Conservation (phyloP, 2,797 vertebrate genomes). For the Enteromius paludinosus region DNA sequence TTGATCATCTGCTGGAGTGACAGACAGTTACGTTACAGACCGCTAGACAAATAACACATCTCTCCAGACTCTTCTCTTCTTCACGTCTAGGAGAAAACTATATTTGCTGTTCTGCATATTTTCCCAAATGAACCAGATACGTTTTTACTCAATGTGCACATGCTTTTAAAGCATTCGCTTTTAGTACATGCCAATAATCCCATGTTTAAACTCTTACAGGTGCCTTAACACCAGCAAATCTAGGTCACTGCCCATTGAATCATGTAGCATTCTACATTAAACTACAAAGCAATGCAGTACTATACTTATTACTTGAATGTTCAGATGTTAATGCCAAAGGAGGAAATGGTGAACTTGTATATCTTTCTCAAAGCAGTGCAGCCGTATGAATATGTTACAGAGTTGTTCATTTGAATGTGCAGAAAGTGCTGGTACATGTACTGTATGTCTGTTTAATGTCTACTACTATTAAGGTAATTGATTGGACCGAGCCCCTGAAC, state of each 20-base stretch:
- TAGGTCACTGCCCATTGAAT: neutral
- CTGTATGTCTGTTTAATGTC: conserved; percentile 42
- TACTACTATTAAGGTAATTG: conserved; percentile 30
- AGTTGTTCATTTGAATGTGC: conserved; percentile 62
- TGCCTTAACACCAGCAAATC: conserved; percentile 5
- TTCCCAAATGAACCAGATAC: conserved; percentile 13
- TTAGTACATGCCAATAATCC: conserved; percentile 1
- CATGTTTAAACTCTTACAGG: conserved; percentile 4
- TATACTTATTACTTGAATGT: conserved; percentile 42
- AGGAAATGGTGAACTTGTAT: neutral
- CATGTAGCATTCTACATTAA: neutral
- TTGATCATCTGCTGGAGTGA: conserved; percentile 21
- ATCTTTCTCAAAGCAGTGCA: conserved; percentile 1
- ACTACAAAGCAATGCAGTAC: conserved; percentile 24
- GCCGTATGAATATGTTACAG: conserved; percentile 45
- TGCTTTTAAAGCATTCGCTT: neutral
- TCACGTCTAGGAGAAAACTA: conserved; percentile 36
- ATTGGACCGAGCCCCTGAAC: conserved; percentile 40
- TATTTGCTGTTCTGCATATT: conserved; percentile 44
- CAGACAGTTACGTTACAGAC: conserved; percentile 38
- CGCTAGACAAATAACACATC: conserved; percentile 42
- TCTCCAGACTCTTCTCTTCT: conserved; percentile 25
- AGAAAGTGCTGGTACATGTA: conserved; percentile 57
- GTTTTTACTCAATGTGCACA: neutral
- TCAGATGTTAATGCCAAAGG: conserved; percentile 45